Base-by-base conservation (phyloP, 2,113 vertebrate genomes). In the Microtus ochrogaster region DNA sequence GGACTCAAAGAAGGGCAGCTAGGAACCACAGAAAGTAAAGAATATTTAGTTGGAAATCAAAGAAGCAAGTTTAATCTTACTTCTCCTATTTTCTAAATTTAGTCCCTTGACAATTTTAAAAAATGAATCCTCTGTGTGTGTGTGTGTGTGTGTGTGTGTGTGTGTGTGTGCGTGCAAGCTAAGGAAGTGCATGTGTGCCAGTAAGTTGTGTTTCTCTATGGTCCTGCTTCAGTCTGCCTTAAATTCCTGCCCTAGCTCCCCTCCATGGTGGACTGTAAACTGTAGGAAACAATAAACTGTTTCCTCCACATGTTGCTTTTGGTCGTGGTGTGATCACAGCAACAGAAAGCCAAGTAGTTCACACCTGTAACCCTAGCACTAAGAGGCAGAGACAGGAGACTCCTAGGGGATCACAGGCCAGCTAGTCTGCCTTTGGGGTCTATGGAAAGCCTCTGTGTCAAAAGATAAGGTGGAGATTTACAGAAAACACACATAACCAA, bases 31-130 rank as follows among this genome's bases (percentile, higher is more conserved):
- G 52, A 55, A 87, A 91, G 66, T 73, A 66, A 84, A 58, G 28
- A 93, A 2, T 16, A 30, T 55, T 61, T 72, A 39, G 47, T 41
- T 66, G n/a, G 47, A 70, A 78, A 44, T 86, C 77, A 72, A 52
- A 24, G 88, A 91, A 89, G 14, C 63, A n/a, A 55, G 58, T 70
- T 79, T 63, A 36, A 26, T 55, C 55, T 88, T 65, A 41, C 65
- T 49, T 65, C 3, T 95, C 41, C n/a, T 86, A 21, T 84, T 95
- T 84, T 55, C n/a, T 39, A 78, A 55, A 21, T 68, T 49, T 76
- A 90, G 16, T 84, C 47, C 68, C 33, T 70, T 70, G 61, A 47
- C 39, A 66, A 21, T 66, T 44, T 61, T 65, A 30, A 66, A 65
- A 33, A 66, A 61, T 7, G 1, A 73, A 41, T 73, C 9, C 17